Base-by-base conservation (phyloP, 2,797 vertebrate species). In the Austrolebias charrua region DNA sequence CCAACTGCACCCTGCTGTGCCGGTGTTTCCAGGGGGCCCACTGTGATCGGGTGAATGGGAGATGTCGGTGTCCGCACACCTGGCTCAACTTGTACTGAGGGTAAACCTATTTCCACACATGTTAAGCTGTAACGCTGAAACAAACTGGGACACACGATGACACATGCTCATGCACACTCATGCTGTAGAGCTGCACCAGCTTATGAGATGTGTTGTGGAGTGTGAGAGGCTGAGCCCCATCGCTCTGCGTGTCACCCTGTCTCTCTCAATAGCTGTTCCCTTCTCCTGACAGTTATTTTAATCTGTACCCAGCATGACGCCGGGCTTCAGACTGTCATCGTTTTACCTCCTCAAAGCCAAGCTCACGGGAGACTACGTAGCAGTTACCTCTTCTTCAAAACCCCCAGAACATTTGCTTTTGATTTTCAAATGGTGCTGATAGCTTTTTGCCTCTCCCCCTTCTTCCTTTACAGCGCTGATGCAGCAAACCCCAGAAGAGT, bases 221-320 rank as follows among this genome's bases (percentile, higher is more conserved):
- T 86, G 88, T 65, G 88, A 81, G 81, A 77, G 85, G 80, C 82
- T 84, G 74, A 82, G 79, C 71, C 76, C 84, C 67, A 71, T 85
- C 80, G 87, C 81, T 86, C 71, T 19, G 74, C 66, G 78, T 86
- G 64, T 84, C 86, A 86, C 79, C 81, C 85, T 83, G 87, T 90
- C 90, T 86, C 73, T 71, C 80, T 86, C 87, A 81, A 89, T 90
- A 73, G 83, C 75, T 7, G 50, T 76, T 86, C 79, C 70, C 48
- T 78, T 85, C 81, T 85, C 70, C 82, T 92, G 92, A 92, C 91
- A 91, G 90, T 92, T 90, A 92, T 91, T 91, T 90, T 91, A 92
- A 94, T 89, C 76, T 79, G 83, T 69, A 55, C 91, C 71, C 90
- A 89, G 90, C 86, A 51, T 88, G 92, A 72, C 67, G 59, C 74